Evolutionary conservation across 1,140 invertebrate species (phyloP), one percentile per base, ranked within the genome.

Genomic region (Contarinia nasturtii): DNA sequence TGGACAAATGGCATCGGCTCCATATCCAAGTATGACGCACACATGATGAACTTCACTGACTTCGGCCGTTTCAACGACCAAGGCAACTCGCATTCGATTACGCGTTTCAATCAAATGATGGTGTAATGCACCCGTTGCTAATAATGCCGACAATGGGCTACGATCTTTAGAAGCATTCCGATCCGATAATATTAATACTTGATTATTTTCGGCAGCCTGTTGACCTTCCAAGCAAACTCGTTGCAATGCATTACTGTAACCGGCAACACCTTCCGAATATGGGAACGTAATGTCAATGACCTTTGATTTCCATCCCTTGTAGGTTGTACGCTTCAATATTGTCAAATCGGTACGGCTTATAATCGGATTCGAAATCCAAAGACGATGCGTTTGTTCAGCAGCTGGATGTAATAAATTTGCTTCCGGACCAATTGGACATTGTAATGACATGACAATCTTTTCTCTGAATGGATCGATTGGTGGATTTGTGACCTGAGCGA

Each of bases 401-500:
- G 77, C 82, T 3, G 95, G 91, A 55, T 94, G 77, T 48, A 99
- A 68, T 48, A 98, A 86, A 66, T 99, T 98, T 1, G 80, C 81
- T 58, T 94, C 91, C 0, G 95, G 94, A 2, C 86, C 86, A 55
- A 90, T 81, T 0, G 86, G 86, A 57, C 85, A 87, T 49, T 89
- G 77, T 58, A 99, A 68, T 0, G 93, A 96, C 93, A 99, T 99
- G 44, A 98, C 93, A 51, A 98, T 88, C 64, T 89, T 91, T 67
- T 99, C 95, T 55, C 95, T 80, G 73, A 99, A 97, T 36, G 95
- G 95, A 75, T 99, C 95, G 53, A 99, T 98, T 4, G 95, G 94
- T n/a, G 95, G 95, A 71, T 99, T 98, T 50, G 95, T 99, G 41
- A 98, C 94, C 73, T 98, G 95, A 20, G 95, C 95, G 69, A 98